Percentiles rank a stretch among this genome's conserved stretches.
Evolutionary conservation across 2,888 invertebrate genomes (phyloP).

Genomic region (Dryocosmus kuriphilus): DNA sequence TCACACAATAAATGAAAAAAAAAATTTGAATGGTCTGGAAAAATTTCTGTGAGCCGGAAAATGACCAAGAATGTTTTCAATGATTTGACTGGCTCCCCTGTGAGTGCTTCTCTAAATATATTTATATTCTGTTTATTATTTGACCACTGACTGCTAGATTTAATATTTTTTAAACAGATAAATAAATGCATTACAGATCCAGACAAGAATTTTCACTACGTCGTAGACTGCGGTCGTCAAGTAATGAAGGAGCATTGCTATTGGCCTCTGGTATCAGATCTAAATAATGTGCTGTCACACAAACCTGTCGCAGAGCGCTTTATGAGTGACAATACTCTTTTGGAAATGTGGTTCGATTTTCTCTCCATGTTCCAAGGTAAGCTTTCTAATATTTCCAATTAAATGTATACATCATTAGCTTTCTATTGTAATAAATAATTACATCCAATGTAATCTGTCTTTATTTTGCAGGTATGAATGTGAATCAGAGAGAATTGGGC

Average conservation of each 20-base stretch:
- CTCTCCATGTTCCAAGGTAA: slow-evolving; percentile 95
- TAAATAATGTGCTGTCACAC: slow-evolving; percentile 97
- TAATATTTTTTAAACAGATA: slow-evolving; percentile 10
- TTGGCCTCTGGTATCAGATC: slow-evolving; percentile 98
- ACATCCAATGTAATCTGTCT: not conserved
- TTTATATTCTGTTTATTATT: too few species aligned
- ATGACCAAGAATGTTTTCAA: too few species aligned
- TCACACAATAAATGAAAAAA: too few species aligned
- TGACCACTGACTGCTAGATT: too few species aligned
- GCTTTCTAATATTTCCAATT: slow-evolving; percentile 43
- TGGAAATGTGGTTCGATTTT: slow-evolving; percentile 97
- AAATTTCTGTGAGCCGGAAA: too few species aligned
- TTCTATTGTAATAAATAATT: not conserved
- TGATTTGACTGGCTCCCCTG: too few species aligned
- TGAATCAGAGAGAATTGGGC: slow-evolving; percentile 93
- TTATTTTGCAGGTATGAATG: slow-evolving; percentile 91
- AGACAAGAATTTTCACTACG: slow-evolving; percentile 90
- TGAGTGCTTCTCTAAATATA: too few species aligned
- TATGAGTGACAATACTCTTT: slow-evolving; percentile 91
- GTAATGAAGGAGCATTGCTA: slow-evolving; percentile 99
- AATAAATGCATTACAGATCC: slow-evolving; percentile 79
- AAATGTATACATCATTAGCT: not conserved
- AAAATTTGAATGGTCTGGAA: too few species aligned
- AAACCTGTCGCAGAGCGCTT: slow-evolving; percentile 94
- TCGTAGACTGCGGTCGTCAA: slow-evolving; percentile 93